Percentiles rank a stretch among this genome's conserved stretches.
Evolutionary conservation across 2,888 invertebrate genomes (phyloP).

Genomic region (Odiellus spinosus): DNA sequence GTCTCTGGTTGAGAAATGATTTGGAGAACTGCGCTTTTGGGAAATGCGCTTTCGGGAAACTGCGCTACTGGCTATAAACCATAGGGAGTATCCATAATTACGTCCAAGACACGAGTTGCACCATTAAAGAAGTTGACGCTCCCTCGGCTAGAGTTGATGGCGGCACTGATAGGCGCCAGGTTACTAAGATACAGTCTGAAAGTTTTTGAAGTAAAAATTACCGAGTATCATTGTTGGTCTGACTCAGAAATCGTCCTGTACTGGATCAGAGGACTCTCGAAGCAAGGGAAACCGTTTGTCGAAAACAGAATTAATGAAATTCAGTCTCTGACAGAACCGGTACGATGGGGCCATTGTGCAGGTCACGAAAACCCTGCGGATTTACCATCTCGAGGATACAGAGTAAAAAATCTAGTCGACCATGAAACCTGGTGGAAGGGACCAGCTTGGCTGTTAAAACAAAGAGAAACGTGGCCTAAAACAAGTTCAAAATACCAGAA

Average conservation of each 20-base stretch:
- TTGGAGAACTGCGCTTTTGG: too few species aligned
- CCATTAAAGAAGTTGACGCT: constrained; percentile 19
- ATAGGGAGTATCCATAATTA: too few species aligned
- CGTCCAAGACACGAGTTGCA: constrained; percentile 19
- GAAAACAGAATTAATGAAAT: constrained; percentile 21
- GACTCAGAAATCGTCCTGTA: constrained; percentile 18
- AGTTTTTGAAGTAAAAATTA: not conserved
- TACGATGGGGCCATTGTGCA: constrained; percentile 20
- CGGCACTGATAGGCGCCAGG: constrained; percentile 8
- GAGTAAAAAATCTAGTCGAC: constrained; percentile 5
- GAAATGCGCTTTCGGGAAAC: too few species aligned
- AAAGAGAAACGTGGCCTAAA: not conserved
- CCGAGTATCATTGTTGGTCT: constrained; percentile 10
- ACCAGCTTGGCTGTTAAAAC: constrained; percentile 16
- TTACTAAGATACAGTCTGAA: not conserved
- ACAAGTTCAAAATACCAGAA: not conserved
- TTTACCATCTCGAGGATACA: constrained; percentile 19
- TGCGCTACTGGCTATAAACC: too few species aligned
- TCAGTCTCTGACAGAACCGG: constrained; percentile 4
- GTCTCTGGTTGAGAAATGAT: too few species aligned
- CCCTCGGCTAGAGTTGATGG: constrained; percentile 19
- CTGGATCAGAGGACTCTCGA: constrained; percentile 16
- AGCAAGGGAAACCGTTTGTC: constrained; percentile 20
- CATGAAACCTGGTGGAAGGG: constrained; percentile 21
- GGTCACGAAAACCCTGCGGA: constrained; percentile 24